phyloP scores from a whole-genome alignment of 92 coral and sea anemone genomes.

The Epizoanthus fatuus region DNA sequence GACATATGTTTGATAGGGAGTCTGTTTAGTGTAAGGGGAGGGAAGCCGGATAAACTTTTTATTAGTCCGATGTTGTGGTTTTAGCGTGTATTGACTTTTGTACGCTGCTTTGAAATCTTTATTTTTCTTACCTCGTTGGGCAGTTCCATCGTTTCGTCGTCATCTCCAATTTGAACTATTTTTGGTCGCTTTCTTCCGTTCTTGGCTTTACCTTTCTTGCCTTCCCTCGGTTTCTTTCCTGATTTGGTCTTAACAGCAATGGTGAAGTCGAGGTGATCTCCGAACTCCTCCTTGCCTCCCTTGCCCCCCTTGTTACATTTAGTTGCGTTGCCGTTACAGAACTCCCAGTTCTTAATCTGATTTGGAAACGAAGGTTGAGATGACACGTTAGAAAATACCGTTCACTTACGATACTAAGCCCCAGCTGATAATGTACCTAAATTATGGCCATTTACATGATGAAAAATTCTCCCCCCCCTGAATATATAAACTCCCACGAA shows the following conservation, averaged over 20 bases:
- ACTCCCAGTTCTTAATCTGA: conserved; percentile 30
- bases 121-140: conserved; percentile 8
- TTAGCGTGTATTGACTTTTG: no score
- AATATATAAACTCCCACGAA: no score
- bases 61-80: no score
- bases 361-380: neutral
- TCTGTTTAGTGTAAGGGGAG: no score
- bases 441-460: no score
- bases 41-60: no score
- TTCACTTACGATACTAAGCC: no score
- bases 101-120: no score
- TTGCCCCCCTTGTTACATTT: neutral
- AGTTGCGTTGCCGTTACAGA: neutral
- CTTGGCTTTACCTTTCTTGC: neutral
- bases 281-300: neutral
- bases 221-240: neutral
- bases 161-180: neutral
- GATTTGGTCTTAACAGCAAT: neutral
- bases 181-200: neutral
- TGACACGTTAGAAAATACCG: no score
- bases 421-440: no score
- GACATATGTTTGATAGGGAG: no score
- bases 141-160: neutral
- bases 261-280: neutral
- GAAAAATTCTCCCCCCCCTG: no score